phyloP scores from a whole-genome alignment of 2,888 invertebrate genomes.

The Ormyrus pomaceus region DNA sequence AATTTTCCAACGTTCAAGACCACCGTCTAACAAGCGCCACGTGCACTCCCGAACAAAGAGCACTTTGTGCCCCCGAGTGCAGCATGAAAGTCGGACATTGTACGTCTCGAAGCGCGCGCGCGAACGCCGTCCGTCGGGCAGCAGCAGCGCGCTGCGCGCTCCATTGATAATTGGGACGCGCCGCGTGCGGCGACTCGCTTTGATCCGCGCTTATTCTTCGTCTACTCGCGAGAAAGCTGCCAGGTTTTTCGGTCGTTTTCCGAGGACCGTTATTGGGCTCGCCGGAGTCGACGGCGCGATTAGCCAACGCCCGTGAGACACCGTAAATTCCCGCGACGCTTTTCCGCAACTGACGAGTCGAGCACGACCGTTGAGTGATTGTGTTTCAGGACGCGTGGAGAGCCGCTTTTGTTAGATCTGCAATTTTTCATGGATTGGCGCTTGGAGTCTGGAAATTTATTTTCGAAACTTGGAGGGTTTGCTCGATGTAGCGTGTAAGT shows the following conservation, averaged over 20 bases:
- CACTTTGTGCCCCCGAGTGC: conserved; percentile 60
- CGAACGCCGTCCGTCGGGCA: conserved; percentile 39
- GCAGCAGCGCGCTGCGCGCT: background rate
- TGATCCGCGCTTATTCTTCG: conserved; percentile 8
- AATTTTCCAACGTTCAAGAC: background rate
- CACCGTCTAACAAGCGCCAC: background rate
- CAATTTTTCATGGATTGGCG: too few species aligned
- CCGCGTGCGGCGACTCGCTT: conserved; percentile 9
- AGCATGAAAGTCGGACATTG: conserved; percentile 66
- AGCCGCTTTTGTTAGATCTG: too few species aligned
- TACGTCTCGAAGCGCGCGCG: conserved; percentile 59
- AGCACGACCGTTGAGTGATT: conserved; percentile 25
- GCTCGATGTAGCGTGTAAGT: too few species aligned
- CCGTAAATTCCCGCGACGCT: conserved; percentile 37
- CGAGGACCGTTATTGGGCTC: background rate
- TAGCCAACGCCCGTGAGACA: conserved; percentile 26
- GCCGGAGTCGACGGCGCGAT: background rate
- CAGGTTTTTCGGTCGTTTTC: conserved; percentile 32
- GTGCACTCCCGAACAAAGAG: conserved; percentile 58
- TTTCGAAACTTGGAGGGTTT: background rate
- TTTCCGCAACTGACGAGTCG: background rate
- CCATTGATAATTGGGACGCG: background rate
- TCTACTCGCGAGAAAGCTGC: background rate
- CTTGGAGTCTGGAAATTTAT: background rate
- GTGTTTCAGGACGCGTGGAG: background rate